phyloP scores from a whole-genome alignment of 2,888 invertebrate genomes.

The Heteromyza rotundicornis region DNA sequence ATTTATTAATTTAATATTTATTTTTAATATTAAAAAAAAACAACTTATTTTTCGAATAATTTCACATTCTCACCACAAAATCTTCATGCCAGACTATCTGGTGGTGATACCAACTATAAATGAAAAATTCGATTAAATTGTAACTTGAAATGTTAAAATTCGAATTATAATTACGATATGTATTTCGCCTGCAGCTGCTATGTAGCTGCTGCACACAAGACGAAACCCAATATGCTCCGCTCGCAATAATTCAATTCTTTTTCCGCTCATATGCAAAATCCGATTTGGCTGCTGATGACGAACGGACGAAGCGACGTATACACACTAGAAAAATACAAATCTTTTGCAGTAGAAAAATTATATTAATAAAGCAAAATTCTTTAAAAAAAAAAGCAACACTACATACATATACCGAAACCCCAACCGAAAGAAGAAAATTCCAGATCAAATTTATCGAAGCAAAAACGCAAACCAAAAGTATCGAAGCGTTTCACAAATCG shows the following conservation, averaged over 20 bases:
- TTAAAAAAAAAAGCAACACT: background rate
- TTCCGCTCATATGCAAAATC: background rate
- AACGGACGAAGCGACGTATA: background rate
- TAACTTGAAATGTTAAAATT: no score
- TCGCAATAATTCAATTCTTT: slow-evolving; percentile 7
- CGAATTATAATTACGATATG: background rate
- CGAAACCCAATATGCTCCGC: slow-evolving; percentile 6
- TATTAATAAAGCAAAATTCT: slow-evolving; percentile 10
- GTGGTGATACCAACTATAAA: no score
- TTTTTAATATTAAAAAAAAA: no score
- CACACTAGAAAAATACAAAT: background rate
- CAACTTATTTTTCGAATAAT: no score
- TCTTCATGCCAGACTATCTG: no score
- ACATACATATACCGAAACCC: no score
- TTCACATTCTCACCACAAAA: no score
- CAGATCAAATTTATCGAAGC: slow-evolving; percentile 11
- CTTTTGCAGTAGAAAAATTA: background rate
- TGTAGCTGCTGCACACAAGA: background rate
- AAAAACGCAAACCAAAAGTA: background rate
- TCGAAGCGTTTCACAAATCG: slow-evolving; percentile 5
- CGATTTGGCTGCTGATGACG: slow-evolving; percentile 1
- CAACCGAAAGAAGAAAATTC: no score
- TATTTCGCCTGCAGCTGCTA: background rate
- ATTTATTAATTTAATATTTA: no score
- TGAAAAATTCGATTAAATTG: no score